Percentiles rank a stretch among this genome's conserved stretches.
These are phyloP conservation scores for Leucopsar rothschildi DNA, from an alignment of 2,113 vertebrate species.

Conservation along the genomic window DNA sequence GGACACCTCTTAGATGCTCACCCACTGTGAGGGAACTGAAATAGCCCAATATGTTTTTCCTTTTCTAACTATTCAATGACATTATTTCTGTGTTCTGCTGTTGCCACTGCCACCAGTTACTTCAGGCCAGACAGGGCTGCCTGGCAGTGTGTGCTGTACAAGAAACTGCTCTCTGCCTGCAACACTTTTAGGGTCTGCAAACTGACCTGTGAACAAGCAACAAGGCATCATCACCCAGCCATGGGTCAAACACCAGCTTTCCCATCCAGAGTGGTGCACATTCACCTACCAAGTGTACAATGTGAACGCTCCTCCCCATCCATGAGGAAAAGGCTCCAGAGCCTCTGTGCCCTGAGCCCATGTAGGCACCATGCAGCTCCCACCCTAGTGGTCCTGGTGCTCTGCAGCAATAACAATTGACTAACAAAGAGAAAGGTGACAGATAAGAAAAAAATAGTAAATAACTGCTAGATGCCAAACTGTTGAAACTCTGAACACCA, in stretches of 20 bases:
- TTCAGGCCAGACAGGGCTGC: not conserved
- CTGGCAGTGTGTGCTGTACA: not conserved
- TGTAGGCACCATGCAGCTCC: rapidly evolving
- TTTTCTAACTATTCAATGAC: not conserved
- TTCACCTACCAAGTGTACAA: not conserved
- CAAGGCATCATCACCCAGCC: no score
- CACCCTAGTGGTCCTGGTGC: not conserved
- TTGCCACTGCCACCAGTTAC: not conserved
- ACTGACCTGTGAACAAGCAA: rapidly evolving
- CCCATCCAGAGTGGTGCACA: not conserved
- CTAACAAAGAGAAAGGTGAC: not conserved
- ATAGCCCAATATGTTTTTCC: rapidly evolving
- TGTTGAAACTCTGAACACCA: not conserved
- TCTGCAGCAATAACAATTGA: not conserved
- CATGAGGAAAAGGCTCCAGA: not conserved
- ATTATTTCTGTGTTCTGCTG: not conserved
- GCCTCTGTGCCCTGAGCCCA: not conserved
- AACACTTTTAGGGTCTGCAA: not conserved
- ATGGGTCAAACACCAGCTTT: not conserved
- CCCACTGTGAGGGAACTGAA: not conserved
- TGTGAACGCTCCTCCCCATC: not conserved
- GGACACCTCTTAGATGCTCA: not conserved
- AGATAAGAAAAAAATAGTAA: not conserved
- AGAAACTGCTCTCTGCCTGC: not conserved
- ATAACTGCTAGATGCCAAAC: not conserved